Percentiles rank a stretch among this genome's conserved stretches.
phyloP scores from a whole-genome alignment of 2,888 invertebrate genomes.

The Altica lythri region DNA sequence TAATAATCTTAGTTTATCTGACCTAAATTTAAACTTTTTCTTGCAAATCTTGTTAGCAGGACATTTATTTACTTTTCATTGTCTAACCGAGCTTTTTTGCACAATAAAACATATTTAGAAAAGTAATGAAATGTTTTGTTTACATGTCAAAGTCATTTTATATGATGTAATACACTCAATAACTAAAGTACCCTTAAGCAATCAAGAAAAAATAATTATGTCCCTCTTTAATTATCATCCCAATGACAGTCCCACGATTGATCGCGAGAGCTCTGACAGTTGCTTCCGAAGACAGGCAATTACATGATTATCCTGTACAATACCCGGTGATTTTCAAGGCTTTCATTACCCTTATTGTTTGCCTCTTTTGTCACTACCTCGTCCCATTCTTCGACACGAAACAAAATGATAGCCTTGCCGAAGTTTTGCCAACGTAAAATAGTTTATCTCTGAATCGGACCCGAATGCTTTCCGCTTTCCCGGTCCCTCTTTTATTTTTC shows the following conservation, averaged over 20 bases:
- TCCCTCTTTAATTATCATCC: conserved; percentile 35
- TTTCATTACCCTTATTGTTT: conserved; percentile 58
- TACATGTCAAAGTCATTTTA: no score
- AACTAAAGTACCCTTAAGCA: no score
- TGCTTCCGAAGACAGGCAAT: conserved; percentile 48
- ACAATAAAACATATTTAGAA: no score
- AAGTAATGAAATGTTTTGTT: no score
- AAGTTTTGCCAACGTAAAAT: conserved; percentile 41
- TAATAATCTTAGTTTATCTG: no score
- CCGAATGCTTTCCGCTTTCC: conserved; percentile 40
- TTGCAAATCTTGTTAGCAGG: no score
- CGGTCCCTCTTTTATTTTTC: conserved; percentile 44
- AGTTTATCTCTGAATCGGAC: conserved; percentile 39
- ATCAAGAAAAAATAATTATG: conserved; percentile 26
- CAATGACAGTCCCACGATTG: conserved; percentile 51
- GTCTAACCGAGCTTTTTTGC: no score
- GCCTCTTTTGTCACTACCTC: conserved; percentile 49
- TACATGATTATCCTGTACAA: conserved; percentile 55
- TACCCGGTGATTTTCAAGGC: conserved; percentile 55
- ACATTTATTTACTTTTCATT: no score
- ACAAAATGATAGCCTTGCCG: conserved; percentile 55
- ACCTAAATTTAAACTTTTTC: no score
- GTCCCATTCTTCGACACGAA: conserved; percentile 50
- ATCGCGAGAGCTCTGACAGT: conserved; percentile 52
- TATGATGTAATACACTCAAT: no score